Conservation (phyloP, 2,888 invertebrate genomes). For the Rotaria macrura region DNA sequence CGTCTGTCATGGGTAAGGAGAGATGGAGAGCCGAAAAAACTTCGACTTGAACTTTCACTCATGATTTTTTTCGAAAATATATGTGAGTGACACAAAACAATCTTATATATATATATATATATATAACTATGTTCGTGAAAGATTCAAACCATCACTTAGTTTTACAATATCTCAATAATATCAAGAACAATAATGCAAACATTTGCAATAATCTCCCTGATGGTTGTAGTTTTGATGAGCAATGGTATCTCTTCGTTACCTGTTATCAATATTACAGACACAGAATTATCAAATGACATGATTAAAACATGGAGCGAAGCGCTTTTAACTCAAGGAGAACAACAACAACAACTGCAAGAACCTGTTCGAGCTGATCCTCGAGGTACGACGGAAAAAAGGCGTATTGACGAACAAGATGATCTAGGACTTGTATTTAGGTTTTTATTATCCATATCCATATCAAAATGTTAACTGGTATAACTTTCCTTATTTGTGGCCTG, state of each 20-base stretch:
- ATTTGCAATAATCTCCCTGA: neutral
- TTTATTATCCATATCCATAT: constrained; percentile 18
- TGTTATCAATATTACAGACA: constrained; percentile 14
- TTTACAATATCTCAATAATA: neutral
- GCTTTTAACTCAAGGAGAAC: neutral
- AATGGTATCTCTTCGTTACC: neutral
- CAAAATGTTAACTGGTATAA: constrained; percentile 16
- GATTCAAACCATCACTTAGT: neutral
- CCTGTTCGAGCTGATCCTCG: neutral
- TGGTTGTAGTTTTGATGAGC: neutral
- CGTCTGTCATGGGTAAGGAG: too few species aligned
- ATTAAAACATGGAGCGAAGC: neutral
- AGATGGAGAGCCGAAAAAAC: too few species aligned
- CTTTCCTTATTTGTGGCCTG: constrained; percentile 8
- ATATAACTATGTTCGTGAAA: neutral
- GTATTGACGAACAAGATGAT: neutral
- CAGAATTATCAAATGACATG: neutral
- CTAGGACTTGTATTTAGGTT: neutral
- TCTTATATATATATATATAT: too few species aligned
- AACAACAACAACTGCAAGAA: constrained; percentile 18
- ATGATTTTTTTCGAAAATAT: too few species aligned
- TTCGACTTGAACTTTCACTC: too few species aligned
- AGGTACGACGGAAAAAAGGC: neutral
- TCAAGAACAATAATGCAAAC: neutral
- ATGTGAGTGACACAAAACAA: too few species aligned